phyloP scores from a whole-genome alignment of 1,140 invertebrate genomes.

The silkworm (Bombyx mori) region DNA sequence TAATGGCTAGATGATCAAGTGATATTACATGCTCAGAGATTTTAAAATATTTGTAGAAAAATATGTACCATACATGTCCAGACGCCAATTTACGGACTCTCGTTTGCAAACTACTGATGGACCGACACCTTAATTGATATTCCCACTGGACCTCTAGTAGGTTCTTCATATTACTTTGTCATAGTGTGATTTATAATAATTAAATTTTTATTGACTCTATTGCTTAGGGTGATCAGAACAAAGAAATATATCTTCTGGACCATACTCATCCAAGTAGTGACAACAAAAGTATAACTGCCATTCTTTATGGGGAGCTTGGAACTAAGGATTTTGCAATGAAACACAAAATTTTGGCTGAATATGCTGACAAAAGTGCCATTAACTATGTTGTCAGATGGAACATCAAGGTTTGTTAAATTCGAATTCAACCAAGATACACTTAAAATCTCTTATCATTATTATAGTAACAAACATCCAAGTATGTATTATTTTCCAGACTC shows the following conservation, averaged over 20 bases:
- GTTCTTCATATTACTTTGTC: not conserved
- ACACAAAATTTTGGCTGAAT: conserved; percentile 79
- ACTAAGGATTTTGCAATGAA: conserved; percentile 80
- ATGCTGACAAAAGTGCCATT: conserved; percentile 79
- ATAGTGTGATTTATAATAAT: conserved; percentile 2
- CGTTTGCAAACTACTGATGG: too few relatives aligned
- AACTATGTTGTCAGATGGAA: conserved; percentile 91
- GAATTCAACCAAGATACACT: not conserved
- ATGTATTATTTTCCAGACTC: conserved; percentile 64
- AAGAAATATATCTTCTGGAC: conserved; percentile 84
- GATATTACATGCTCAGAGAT: too few relatives aligned
- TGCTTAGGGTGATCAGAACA: conserved; percentile 49
- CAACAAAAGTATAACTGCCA: conserved; percentile 77
- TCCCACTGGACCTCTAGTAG: too few relatives aligned
- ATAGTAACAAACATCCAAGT: conserved; percentile 1
- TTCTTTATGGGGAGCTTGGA: conserved; percentile 91
- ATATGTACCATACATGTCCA: too few relatives aligned
- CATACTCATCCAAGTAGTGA: conserved; percentile 86
- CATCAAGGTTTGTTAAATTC: conserved; percentile 72
- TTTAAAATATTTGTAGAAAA: too few relatives aligned
- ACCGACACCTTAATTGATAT: too few relatives aligned
- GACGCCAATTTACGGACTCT: too few relatives aligned
- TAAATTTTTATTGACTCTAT: conserved; percentile 3
- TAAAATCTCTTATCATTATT: conserved; percentile 12
- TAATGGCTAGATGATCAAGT: too few relatives aligned